Evolutionary conservation across 2,113 vertebrate genomes (phyloP).

Genomic region (Actenoides hombroni): DNA sequence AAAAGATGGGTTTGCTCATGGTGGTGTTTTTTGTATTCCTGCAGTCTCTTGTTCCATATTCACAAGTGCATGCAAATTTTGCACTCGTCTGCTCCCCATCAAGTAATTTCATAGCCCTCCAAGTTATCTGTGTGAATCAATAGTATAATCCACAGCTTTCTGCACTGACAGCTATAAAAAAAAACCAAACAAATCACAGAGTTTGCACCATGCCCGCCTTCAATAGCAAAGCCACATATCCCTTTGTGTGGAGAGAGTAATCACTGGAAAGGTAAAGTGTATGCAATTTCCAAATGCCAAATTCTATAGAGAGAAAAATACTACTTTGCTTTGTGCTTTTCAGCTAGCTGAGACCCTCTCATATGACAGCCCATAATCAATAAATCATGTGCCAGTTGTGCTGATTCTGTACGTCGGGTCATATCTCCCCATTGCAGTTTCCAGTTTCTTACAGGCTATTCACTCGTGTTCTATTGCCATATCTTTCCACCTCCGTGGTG

Average conservation of each 20-base stretch:
- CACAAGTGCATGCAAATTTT: not conserved
- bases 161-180: not conserved
- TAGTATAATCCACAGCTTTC: not conserved
- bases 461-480: slow-evolving; percentile 12
- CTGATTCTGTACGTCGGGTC: slow-evolving; percentile 31
- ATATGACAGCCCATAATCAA: slow-evolving; percentile 57
- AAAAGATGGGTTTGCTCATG: fast-evolving
- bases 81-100: not conserved
- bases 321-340: slow-evolving; percentile 34
- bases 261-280: slow-evolving; percentile 30
- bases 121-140: not conserved
- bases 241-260: slow-evolving; percentile 22
- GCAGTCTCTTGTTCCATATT: not conserved
- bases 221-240: slow-evolving; percentile 13
- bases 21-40: not conserved
- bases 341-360: slow-evolving; percentile 21
- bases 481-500: not conserved
- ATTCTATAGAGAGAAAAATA: slow-evolving; percentile 46
- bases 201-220: not conserved
- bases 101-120: not conserved
- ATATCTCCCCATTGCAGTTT: slow-evolving; percentile 15
- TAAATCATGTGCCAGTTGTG: slow-evolving; percentile 53
- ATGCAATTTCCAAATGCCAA: slow-evolving; percentile 57
- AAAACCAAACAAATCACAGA: not conserved
- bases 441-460: slow-evolving; percentile 23